Percentiles rank a stretch among this genome's conserved stretches.
Evolutionary conservation across 2,888 invertebrate genomes (phyloP).

Genomic region (Noctua pronuba): DNA sequence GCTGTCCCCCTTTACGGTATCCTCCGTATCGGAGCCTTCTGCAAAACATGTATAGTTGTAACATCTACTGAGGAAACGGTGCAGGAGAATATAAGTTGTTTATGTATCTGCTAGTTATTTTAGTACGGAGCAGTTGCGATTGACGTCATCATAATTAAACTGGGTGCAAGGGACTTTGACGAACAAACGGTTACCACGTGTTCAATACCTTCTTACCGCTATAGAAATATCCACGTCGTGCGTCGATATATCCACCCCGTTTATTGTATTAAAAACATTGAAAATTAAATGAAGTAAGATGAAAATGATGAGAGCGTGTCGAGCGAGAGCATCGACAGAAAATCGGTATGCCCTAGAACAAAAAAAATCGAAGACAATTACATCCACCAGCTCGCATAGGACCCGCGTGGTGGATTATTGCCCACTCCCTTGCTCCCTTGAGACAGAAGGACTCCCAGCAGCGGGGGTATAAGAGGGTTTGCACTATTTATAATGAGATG

Average conservation of each 20-base stretch:
- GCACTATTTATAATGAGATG: neutral
- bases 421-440: neutral
- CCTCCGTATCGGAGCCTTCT: conserved; percentile 89
- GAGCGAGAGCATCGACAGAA: neutral
- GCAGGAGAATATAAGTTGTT: conserved; percentile 53
- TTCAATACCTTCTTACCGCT: neutral
- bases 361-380: neutral
- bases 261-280: neutral
- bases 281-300: neutral
- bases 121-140: conserved; percentile 48
- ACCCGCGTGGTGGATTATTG: neutral
- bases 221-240: too few species aligned
- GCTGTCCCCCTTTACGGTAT: conserved; percentile 84
- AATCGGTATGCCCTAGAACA: neutral
- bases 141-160: conserved; percentile 9
- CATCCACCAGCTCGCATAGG: neutral
- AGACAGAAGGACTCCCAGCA: neutral
- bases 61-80: conserved; percentile 74
- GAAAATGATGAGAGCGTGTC: too few species aligned
- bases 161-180: neutral
- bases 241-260: neutral
- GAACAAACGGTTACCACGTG: neutral
- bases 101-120: conserved; percentile 42
- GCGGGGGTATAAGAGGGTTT: neutral
- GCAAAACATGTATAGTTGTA: conserved; percentile 84